A percentile compares a stretch with the other conserved stretches of the same genome.
Evolutionary conservation across 2,113 vertebrate genomes (phyloP).

Genomic region (Lagopus leucura): DNA sequence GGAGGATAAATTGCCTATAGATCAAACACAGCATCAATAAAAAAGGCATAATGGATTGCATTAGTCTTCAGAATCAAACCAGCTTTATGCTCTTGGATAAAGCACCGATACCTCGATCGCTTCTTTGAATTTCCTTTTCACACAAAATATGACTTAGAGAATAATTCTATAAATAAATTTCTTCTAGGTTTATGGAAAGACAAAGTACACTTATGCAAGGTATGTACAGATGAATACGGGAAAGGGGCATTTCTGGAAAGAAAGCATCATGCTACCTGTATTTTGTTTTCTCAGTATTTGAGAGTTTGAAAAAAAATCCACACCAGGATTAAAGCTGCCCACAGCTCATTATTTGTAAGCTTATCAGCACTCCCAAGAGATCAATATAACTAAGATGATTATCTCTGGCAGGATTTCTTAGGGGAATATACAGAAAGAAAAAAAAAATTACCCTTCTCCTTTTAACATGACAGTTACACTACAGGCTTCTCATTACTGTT

Average conservation of each 20-base stretch:
- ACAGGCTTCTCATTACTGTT: neutral
- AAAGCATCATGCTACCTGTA: neutral
- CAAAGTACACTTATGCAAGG: neutral
- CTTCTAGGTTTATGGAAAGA: neutral
- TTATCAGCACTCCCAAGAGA: conserved; percentile 37
- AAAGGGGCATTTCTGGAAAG: neutral
- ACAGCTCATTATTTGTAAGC: conserved; percentile 27
- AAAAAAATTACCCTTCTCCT: neutral
- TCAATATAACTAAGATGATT: conserved; percentile 43
- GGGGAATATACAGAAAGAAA: neutral
- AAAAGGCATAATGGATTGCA: neutral
- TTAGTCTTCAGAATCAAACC: neutral
- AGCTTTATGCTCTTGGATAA: neutral
- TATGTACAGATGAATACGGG: neutral
- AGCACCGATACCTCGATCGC: neutral
- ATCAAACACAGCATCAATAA: neutral
- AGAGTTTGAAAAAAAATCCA: neutral
- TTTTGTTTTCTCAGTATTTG: neutral
- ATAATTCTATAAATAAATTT: neutral
- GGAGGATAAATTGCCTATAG: neutral
- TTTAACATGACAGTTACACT: neutral
- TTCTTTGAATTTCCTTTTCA: neutral
- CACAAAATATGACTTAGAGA: neutral
- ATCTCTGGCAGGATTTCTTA: conserved; percentile 23
- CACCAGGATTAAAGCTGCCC: neutral